Evolutionary conservation across 1,140 invertebrate genomes (phyloP).

Genomic region (Aphelenchoides fujianensis): DNA sequence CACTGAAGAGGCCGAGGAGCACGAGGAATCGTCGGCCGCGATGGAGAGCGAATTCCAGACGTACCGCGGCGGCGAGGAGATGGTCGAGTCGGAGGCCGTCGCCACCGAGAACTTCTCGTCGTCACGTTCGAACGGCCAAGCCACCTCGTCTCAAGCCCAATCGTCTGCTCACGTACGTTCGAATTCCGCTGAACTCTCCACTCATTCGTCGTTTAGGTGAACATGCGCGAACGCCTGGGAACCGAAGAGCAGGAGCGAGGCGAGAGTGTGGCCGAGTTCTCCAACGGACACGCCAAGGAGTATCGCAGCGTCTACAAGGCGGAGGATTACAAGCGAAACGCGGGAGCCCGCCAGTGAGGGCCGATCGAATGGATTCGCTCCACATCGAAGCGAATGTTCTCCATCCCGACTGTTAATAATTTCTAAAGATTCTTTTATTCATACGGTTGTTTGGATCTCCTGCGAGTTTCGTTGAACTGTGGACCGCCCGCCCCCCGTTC

Average conservation of each 20-base stretch:
- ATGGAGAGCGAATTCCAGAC: slow-evolving; percentile 23
- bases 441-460: slow-evolving; percentile 2
- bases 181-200: background rate
- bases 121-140: background rate
- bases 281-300: slow-evolving; percentile 43
- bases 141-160: background rate
- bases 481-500: background rate
- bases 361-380: background rate
- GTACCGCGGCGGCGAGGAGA: slow-evolving; percentile 20
- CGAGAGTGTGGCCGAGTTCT: slow-evolving; percentile 61
- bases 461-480: background rate
- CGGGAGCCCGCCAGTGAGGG: no score
- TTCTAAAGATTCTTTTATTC: background rate
- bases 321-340: slow-evolving; percentile 2
- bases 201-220: slow-evolving; percentile 15
- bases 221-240: slow-evolving; percentile 27
- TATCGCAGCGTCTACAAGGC: slow-evolving; percentile 17
- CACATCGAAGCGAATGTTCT: background rate
- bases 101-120: background rate
- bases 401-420: slow-evolving; percentile 1
- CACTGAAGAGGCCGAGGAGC: slow-evolving; percentile 35
- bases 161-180: slow-evolving; percentile 11
- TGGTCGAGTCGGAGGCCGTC: background rate
- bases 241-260: slow-evolving; percentile 55
- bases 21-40: slow-evolving; percentile 20